Evolutionary conservation across 2,888 invertebrate species (phyloP).

Genomic region (Odontocerum albicorne): DNA sequence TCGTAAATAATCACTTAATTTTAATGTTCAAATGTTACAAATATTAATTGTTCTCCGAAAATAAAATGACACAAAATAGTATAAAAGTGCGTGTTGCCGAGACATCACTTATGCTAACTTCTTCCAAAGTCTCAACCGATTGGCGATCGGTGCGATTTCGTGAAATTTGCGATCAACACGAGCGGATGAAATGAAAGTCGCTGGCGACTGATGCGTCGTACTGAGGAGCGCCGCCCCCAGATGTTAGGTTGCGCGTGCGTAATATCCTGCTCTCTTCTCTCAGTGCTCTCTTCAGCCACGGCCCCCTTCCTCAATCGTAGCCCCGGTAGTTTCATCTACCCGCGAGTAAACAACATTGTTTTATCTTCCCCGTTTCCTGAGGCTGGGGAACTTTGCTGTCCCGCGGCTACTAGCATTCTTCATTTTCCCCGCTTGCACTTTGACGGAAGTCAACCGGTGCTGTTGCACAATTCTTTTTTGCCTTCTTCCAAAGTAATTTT

Average conservation of each 20-base stretch:
- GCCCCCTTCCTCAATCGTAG: conserved; percentile 18
- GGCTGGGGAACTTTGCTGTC: too few relatives aligned
- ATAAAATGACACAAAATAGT: too few relatives aligned
- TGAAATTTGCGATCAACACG: conserved; percentile 32
- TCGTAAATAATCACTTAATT: too few relatives aligned
- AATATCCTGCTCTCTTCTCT: conserved; percentile 30
- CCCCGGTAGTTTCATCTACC: conserved; percentile 31
- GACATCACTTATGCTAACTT: too few relatives aligned
- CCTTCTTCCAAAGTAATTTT: too few relatives aligned
- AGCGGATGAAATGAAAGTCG: conserved; percentile 42
- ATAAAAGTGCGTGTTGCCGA: too few relatives aligned
- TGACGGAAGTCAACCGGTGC: too few relatives aligned
- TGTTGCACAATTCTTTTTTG: too few relatives aligned
- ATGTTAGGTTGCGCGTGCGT: conserved; percentile 41
- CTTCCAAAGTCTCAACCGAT: background rate
- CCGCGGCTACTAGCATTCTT: too few relatives aligned
- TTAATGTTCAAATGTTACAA: too few relatives aligned
- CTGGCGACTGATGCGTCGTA: conserved; percentile 45
- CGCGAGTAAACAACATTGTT: conserved; percentile 37
- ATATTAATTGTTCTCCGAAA: too few relatives aligned
- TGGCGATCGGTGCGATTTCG: background rate
- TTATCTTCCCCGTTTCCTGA: conserved; percentile 23
- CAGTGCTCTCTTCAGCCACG: conserved; percentile 30
- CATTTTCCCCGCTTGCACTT: too few relatives aligned
- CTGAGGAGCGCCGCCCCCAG: conserved; percentile 43